These are phyloP conservation scores for Lithosia quadra DNA, from an alignment of 2,888 invertebrate species.

Conservation along the genomic window DNA sequence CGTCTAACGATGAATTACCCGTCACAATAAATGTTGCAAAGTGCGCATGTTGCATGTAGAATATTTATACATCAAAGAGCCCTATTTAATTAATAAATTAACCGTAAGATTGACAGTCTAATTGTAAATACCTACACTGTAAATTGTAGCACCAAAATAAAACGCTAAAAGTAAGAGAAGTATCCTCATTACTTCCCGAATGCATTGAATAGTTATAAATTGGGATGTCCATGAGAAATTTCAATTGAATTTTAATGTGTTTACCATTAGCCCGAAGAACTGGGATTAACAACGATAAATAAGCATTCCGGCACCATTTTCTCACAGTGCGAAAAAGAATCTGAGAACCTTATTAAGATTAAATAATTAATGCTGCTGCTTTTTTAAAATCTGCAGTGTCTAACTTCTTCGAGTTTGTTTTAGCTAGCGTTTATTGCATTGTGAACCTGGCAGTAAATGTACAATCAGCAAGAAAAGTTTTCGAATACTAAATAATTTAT, in stretches of 20 bases:
- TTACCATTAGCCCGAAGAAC: slow-evolving; percentile 17
- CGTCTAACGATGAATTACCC: no score
- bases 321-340: neutral
- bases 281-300: slow-evolving; percentile 40
- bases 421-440: neutral
- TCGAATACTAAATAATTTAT: no score
- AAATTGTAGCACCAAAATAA: neutral
- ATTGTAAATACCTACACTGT: neutral
- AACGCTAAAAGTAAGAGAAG: neutral
- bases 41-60: no score
- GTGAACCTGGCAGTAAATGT: neutral
- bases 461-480: neutral
- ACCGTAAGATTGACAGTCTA: neutral
- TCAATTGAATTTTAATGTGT: slow-evolving; percentile 41
- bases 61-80: neutral
- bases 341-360: neutral
- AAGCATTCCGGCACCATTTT: slow-evolving; percentile 16
- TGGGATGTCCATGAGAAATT: slow-evolving; percentile 39
- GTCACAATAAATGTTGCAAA: no score
- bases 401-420: neutral
- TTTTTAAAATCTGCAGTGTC: neutral
- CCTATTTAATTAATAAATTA: neutral
- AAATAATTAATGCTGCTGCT: neutral
- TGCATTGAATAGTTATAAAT: slow-evolving; percentile 33
- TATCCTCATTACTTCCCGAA: slow-evolving; percentile 13